Evolutionary conservation across 1,140 invertebrate species (phyloP), one percentile per base, ranked within the genome.

Genomic region (Ericerus pela): DNA sequence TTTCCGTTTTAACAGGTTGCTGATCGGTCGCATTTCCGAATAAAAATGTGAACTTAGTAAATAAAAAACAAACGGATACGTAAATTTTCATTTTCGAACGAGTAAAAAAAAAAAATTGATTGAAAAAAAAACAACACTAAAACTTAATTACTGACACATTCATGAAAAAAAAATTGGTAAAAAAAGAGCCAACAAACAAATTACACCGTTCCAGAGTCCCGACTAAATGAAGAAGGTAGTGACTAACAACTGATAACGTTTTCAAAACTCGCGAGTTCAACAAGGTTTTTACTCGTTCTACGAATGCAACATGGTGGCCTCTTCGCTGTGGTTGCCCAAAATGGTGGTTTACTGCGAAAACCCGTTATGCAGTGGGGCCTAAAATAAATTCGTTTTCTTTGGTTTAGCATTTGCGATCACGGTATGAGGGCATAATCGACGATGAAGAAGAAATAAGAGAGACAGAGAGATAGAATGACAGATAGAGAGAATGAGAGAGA

Each of bases 241-340:
- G 14, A 47, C 41, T 47, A n/a, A 47, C 10, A 10, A 47, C 41
- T 47, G 41, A 47, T 47, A 24, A 47, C 41, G 41, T 2, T 22
- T 24, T 24, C 12, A 10, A 47, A 10, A 47, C n/a, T n/a, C n/a
- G n/a, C n/a, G 16, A 47, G 41, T 47, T 47, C 41, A 47, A 47
- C 41, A 47, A 47, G 41, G 41, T 47, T 47, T 24, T n/a, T 24
- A 47, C 41, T 47, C 41, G 41, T 47, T 24, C 36, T 47, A 14
- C 41, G 41, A 47, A 47, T 47, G 41, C 41, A 47, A 47, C 41
- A 47, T 24, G n/a, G n/a, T n/a, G 41, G 41, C 41, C 41, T 47
- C 41, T 47, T 47, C 4, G 14, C 4, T 18, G 20, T 14, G 36
- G 36, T n/a, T 38, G 20, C 41, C 14, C 41, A 24, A 47, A 47